Evolutionary conservation across 2,888 invertebrate genomes (phyloP), one percentile per base, ranked within the genome.

Genomic region (Bombylius major): DNA sequence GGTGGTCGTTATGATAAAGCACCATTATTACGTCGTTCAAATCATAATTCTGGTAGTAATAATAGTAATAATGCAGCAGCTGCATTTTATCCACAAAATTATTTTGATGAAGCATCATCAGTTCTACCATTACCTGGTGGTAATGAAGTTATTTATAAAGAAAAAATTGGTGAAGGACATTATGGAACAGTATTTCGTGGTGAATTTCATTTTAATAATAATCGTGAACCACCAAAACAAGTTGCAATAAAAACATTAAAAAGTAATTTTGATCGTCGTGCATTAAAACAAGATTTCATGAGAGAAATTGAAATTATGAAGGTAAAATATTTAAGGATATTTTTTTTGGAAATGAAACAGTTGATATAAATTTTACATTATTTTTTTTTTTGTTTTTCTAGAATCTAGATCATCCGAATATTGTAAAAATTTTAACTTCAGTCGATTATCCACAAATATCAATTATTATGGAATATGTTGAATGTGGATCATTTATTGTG

Each of bases 231-330:
- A 39, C 61, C 64, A 36, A 67, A 68, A 54, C 82, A 80, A 64
- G 84, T 86, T 23, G 86, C 86, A 47, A 82, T 87, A 3, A 87
- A 87, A 67, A 82, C 81, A 63, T 70, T 86, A 7, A 82, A 81
- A 67, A 70, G 73, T 48, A 77, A 78, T 5, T 65, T 76, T 11
- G 75, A 77, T 47, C 71, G 75, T 4, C 75, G 77, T 47, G 48
- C 58, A 39, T 54, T 59, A 4, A 68, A 82, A 13, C 79, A 81
- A 57, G 92, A 93, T 69, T 89, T 93, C 66, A 83, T 85, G 68
- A 80, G 90, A 58, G 94, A 94, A 77, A 84, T 92, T 56, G 78
- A 82, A 56, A 93, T 94, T 62, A 91, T 94, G 89, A 87, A 89
- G 80, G 88, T 87, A 70, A 52, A 54, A 51, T 34, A 55, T 47